Evolutionary conservation across 2,888 invertebrate species (phyloP).

Genomic region (Torymus tubicola): DNA sequence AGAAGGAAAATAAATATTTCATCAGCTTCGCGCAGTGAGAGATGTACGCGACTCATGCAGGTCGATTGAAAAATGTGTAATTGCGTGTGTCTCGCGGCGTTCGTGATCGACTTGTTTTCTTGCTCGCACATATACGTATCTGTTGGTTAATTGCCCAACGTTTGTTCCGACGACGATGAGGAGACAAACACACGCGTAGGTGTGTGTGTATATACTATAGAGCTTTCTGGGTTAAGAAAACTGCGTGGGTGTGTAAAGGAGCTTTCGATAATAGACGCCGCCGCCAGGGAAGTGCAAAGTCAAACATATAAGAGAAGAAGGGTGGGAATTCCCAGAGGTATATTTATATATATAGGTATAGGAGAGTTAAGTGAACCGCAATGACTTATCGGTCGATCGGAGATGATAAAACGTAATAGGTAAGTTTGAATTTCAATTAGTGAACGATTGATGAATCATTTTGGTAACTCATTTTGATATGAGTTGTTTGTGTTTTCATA

Average conservation of each 20-base stretch:
- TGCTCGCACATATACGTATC: not conserved
- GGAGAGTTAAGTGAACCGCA: too few species aligned
- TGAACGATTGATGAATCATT: too few species aligned
- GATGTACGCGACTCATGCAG: not conserved
- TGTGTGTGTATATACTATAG: not conserved
- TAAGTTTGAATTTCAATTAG: too few species aligned
- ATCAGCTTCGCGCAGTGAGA: not conserved
- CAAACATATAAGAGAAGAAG: not conserved
- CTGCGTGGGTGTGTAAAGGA: not conserved
- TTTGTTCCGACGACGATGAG: not conserved
- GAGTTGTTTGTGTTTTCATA: too few species aligned
- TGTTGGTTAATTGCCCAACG: constrained; percentile 19
- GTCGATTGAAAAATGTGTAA: constrained; percentile 17
- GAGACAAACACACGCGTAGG: constrained; percentile 4
- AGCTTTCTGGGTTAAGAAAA: constrained; percentile 7
- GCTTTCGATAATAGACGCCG: not conserved
- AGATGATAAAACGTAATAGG: too few species aligned
- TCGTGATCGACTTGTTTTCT: constrained; percentile 23
- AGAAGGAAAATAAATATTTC: constrained; percentile 11
- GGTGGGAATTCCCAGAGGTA: too few species aligned
- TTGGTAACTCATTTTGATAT: too few species aligned
- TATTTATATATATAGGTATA: too few species aligned
- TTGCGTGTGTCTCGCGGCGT: not conserved
- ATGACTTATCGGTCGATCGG: too few species aligned
- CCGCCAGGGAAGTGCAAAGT: not conserved